Evolutionary conservation across 2,888 invertebrate species (phyloP).

Genomic region (Petrophora chlorosata): DNA sequence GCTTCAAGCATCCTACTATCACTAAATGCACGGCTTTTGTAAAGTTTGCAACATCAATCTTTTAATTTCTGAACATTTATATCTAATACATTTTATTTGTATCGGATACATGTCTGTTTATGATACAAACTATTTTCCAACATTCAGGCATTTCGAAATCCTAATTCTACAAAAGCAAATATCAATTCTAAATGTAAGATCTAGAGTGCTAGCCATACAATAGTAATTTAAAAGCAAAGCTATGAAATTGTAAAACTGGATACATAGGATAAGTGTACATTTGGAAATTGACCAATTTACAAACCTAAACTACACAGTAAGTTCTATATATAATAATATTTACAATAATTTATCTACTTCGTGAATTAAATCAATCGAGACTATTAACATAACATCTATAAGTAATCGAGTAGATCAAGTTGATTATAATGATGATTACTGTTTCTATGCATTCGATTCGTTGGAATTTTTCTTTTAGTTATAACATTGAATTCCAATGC

Average conservation of each 20-base stretch:
- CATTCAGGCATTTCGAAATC: slow-evolving; percentile 43
- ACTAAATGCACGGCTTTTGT: not conserved
- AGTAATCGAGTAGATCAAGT: slow-evolving; percentile 5
- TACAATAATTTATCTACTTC: slow-evolving; percentile 49
- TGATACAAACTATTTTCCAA: slow-evolving; percentile 30
- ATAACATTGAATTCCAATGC: no score
- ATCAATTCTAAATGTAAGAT: slow-evolving; percentile 47
- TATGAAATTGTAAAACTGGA: slow-evolving; percentile 57
- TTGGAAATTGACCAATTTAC: slow-evolving; percentile 78
- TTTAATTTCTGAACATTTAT: slow-evolving; percentile 13
- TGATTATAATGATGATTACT: not conserved
- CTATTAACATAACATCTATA: slow-evolving; percentile 7
- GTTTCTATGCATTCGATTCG: not conserved
- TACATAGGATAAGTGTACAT: slow-evolving; percentile 60
- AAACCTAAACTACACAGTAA: slow-evolving; percentile 64
- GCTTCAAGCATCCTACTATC: slow-evolving; percentile 19
- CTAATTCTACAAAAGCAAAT: slow-evolving; percentile 67
- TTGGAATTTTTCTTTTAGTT: no score
- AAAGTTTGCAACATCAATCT: slow-evolving; percentile 5
- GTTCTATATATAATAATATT: slow-evolving; percentile 44
- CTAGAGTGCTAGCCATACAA: slow-evolving; percentile 58
- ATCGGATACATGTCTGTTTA: slow-evolving; percentile 8
- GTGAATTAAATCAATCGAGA: slow-evolving; percentile 39
- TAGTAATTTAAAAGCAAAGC: slow-evolving; percentile 62
- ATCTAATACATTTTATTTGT: slow-evolving; percentile 6